phyloP scores from a whole-genome alignment of 1,140 invertebrate genomes.

The Solenopsis invicta region DNA sequence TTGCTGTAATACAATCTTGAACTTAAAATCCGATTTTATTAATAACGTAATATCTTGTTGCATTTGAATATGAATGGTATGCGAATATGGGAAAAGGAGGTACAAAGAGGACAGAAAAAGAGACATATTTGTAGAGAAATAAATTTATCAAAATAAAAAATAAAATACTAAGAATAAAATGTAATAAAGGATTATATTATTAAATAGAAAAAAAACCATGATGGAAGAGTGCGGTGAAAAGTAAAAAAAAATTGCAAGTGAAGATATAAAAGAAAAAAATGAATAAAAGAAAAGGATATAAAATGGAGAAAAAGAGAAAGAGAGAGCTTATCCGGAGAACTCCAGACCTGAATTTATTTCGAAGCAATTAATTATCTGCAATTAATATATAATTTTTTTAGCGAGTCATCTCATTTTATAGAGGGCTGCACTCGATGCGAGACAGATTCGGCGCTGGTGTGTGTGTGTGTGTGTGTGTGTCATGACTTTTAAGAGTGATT shows the following conservation, averaged over 20 bases:
- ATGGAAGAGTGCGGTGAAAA: background rate
- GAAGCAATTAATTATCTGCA: constrained; percentile 59
- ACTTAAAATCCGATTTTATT: constrained; percentile 62
- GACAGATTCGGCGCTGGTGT: background rate
- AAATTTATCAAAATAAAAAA: constrained; percentile 7
- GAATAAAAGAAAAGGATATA: background rate
- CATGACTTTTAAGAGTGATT: constrained; percentile 83
- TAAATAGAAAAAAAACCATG: background rate
- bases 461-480: constrained; percentile 4
- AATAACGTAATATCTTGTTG: constrained; percentile 52
- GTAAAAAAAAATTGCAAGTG: background rate
- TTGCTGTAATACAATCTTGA: constrained; percentile 11
- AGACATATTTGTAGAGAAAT: background rate
- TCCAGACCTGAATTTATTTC: constrained; percentile 52
- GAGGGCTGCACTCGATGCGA: constrained; percentile 51
- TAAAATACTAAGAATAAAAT: background rate
- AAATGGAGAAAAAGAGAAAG: background rate
- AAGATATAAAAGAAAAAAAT: background rate
- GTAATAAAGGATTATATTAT: background rate
- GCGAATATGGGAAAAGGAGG: background rate
- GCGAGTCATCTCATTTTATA: constrained; percentile 78
- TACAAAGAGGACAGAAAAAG: background rate
- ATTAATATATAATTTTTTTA: constrained; percentile 76
- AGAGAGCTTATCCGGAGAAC: background rate
- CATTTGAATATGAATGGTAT: constrained; percentile 1